Percentiles rank a stretch among this genome's conserved stretches.
phyloP scores from a whole-genome alignment of 2,113 vertebrate species.

The Varanus salvator region DNA sequence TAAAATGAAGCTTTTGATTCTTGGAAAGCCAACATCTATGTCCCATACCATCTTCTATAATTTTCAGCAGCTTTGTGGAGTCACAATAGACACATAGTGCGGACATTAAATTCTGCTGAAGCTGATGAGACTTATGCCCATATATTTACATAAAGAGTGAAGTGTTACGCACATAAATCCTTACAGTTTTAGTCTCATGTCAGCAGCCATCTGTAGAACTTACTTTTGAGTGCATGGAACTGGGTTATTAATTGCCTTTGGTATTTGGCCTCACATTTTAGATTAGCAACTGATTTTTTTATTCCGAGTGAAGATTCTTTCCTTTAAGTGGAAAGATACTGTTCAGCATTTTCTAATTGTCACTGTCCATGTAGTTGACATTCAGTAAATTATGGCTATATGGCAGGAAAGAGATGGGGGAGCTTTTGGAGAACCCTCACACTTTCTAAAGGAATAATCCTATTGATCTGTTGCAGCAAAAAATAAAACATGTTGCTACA shows the following conservation, averaged over 20 bases:
- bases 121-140: background rate
- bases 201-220: background rate
- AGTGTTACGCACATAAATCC: background rate
- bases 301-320: background rate
- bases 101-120: background rate
- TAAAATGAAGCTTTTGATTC: background rate
- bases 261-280: background rate
- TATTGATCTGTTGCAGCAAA: background rate
- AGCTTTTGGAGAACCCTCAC: background rate
- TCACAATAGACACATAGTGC: background rate
- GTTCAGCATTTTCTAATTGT: background rate
- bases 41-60: background rate
- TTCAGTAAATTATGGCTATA: background rate
- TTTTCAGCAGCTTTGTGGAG: background rate
- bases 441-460: background rate
- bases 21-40: background rate
- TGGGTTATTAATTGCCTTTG: background rate
- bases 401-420: background rate
- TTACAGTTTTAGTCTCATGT: background rate
- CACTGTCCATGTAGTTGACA: background rate
- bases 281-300: background rate
- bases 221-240: background rate
- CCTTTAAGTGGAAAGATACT: background rate
- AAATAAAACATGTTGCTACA: background rate
- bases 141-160: background rate